These are phyloP conservation scores for Bursaphelenchus mucronatus DNA, from an alignment of 1,140 invertebrate genomes.

Conservation along the genomic window DNA sequence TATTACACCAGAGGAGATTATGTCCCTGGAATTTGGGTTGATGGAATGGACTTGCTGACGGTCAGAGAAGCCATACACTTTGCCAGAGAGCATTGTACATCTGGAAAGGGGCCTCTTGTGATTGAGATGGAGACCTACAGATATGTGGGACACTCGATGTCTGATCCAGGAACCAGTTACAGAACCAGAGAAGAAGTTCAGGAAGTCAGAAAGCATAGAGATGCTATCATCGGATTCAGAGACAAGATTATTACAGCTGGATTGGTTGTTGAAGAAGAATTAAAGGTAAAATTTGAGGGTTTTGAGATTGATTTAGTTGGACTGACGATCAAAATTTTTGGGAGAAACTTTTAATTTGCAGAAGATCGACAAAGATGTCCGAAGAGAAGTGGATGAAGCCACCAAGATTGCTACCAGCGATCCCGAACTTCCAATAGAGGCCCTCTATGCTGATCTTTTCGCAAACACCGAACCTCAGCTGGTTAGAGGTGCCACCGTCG, in stretches of 20 bases:
- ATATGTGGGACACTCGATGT: conserved; percentile 68
- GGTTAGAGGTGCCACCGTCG: conserved; percentile 67
- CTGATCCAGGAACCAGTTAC: conserved; percentile 66
- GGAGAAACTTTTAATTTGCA: conserved; percentile 15
- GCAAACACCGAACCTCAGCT: conserved; percentile 68
- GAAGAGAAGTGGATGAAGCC: conserved; percentile 77
- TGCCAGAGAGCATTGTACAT: conserved; percentile 73
- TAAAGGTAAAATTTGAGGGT: conserved; percentile 61
- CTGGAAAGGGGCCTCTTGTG: conserved; percentile 81
- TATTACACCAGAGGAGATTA: conserved; percentile 92
- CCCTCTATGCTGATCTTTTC: conserved; percentile 84
- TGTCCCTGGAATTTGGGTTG: conserved; percentile 82
- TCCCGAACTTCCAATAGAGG: conserved; percentile 74
- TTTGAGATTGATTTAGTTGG: not conserved
- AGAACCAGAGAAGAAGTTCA: conserved; percentile 80
- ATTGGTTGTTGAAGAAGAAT: conserved; percentile 66
- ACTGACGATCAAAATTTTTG: not conserved
- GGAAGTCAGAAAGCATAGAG: conserved; percentile 78
- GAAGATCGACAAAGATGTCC: conserved; percentile 79
- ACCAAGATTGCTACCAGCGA: conserved; percentile 74
- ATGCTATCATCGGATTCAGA: conserved; percentile 81
- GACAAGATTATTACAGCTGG: conserved; percentile 70
- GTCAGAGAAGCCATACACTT: conserved; percentile 80
- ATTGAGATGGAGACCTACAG: conserved; percentile 79
- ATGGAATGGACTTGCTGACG: conserved; percentile 76